Percentiles rank a stretch among this genome's conserved stretches.
phyloP scores from a whole-genome alignment of 2,797 vertebrate genomes.

The Tinamus major region DNA sequence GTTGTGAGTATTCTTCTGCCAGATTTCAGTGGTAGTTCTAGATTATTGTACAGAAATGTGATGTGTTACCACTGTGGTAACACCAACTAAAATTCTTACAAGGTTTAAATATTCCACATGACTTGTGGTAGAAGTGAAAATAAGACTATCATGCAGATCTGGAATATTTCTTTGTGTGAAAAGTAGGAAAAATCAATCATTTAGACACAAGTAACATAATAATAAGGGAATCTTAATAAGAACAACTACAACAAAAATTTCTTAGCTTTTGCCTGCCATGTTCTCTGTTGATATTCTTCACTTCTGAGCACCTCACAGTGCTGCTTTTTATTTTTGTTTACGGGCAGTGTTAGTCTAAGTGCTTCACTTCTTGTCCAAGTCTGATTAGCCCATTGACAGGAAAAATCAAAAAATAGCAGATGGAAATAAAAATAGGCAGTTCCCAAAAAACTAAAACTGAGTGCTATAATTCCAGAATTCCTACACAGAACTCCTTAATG shows the following conservation, averaged over 20 bases:
- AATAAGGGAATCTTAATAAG: background rate
- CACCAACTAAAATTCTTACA: background rate
- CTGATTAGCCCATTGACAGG: background rate
- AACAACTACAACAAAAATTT: background rate
- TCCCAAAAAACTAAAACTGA: background rate
- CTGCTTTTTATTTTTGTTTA: background rate
- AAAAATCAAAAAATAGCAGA: fast-evolving
- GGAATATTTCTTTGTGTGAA: background rate
- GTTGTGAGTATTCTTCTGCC: background rate
- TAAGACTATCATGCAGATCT: background rate
- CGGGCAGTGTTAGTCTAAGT: background rate
- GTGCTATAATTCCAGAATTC: background rate
- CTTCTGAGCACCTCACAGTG: background rate
- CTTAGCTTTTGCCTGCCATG: background rate
- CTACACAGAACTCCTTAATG: background rate
- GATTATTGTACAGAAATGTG: background rate
- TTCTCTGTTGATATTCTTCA: background rate
- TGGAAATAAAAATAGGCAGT: background rate
- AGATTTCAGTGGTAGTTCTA: background rate
- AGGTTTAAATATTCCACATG: background rate
- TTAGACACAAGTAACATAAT: background rate
- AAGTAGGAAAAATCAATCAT: background rate
- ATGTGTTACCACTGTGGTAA: background rate
- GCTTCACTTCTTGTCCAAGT: background rate
- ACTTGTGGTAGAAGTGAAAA: background rate